Conservation (phyloP, 2,113 vertebrate genomes). For the Buteo buteo region DNA sequence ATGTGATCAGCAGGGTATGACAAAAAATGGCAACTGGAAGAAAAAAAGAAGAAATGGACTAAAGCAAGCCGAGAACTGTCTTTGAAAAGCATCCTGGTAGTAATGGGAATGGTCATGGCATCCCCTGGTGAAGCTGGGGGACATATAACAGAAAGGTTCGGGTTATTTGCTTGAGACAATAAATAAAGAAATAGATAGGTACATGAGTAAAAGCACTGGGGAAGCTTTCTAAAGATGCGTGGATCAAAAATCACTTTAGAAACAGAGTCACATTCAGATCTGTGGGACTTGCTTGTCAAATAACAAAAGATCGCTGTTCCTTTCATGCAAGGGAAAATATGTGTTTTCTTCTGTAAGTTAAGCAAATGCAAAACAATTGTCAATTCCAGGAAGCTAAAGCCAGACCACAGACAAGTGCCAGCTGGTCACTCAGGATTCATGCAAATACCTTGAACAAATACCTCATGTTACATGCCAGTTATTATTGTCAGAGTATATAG, state of each 20-base stretch:
- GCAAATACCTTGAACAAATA: neutral
- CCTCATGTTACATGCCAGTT: neutral
- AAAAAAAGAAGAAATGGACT: neutral
- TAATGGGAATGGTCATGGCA: neutral
- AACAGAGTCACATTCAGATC: neutral
- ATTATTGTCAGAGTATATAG: neutral
- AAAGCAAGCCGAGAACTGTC: neutral
- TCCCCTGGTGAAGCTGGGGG: neutral
- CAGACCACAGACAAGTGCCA: neutral
- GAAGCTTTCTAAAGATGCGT: neutral
- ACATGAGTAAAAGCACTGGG: neutral
- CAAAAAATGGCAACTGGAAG: neutral
- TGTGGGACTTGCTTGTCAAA: neutral
- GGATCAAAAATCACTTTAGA: neutral
- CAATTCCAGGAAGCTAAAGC: neutral
- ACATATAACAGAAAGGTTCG: neutral
- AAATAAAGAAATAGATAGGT: neutral
- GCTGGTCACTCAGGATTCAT: neutral
- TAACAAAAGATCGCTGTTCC: neutral
- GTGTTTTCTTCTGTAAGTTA: neutral
- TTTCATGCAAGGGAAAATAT: neutral
- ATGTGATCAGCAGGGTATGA: constrained; percentile 17
- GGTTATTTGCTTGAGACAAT: neutral
- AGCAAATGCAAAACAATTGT: neutral
- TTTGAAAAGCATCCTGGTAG: neutral